A percentile compares a stretch with the other conserved stretches of the same genome.
Evolutionary conservation across 2,888 invertebrate species (phyloP).

Genomic region (Argyra leucocephala): DNA sequence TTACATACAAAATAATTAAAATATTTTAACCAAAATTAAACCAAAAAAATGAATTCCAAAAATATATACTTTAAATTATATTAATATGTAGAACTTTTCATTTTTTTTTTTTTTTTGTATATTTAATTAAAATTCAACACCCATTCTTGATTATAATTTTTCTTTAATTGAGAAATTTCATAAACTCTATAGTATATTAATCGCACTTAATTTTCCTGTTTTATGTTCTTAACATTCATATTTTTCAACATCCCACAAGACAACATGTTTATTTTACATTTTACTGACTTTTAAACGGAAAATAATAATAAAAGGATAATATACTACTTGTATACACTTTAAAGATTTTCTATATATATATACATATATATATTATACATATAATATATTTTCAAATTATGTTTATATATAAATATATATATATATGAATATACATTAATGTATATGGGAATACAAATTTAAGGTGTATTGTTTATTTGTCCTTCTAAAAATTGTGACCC

Average conservation of each 20-base stretch:
- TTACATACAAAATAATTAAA: too few species aligned
- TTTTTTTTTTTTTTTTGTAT: too few species aligned
- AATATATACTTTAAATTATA: too few species aligned
- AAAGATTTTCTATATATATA: background rate
- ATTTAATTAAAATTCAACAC: constrained; percentile 4
- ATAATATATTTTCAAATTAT: background rate
- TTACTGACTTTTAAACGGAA: background rate
- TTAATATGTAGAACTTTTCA: too few species aligned
- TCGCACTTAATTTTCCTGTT: constrained; percentile 2
- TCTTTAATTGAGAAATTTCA: background rate
- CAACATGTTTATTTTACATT: background rate
- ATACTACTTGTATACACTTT: too few species aligned
- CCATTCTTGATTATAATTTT: background rate
- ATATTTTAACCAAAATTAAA: too few species aligned
- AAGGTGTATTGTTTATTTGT: background rate
- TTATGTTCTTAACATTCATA: background rate
- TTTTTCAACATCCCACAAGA: background rate
- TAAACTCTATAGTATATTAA: background rate
- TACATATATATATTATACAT: background rate
- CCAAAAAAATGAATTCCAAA: too few species aligned
- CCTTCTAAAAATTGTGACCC: background rate
- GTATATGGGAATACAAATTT: too few species aligned
- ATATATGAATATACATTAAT: too few species aligned
- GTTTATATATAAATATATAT: too few species aligned
- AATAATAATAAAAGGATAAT: background rate